Percentiles rank a stretch among this genome's conserved stretches.
Conservation (phyloP, 2,797 vertebrate species). For the Oreochromis grahami region DNA sequence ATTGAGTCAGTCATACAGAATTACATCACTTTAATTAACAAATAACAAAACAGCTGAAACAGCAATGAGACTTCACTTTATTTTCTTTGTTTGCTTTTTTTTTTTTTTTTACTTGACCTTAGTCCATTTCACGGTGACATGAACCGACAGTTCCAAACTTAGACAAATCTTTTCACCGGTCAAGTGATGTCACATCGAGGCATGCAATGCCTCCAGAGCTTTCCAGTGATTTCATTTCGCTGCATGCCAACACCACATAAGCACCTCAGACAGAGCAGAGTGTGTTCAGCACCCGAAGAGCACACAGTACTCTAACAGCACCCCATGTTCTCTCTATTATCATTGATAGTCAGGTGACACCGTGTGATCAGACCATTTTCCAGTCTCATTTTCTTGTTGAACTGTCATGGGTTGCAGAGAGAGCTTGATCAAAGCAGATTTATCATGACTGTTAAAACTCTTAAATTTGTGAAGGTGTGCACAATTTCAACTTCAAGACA, state of each 20-base stretch:
- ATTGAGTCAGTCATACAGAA: neutral
- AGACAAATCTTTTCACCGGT: neutral
- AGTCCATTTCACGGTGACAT: neutral
- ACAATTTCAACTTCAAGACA: neutral
- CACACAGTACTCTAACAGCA: neutral
- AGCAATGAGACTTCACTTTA: neutral
- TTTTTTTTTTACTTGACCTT: neutral
- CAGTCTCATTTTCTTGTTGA: neutral
- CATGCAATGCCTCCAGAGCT: conserved; percentile 24
- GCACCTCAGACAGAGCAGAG: neutral
- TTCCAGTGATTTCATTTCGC: neutral
- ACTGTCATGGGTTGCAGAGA: conserved; percentile 3
- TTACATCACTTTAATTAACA: neutral
- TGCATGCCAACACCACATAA: conserved; percentile 57
- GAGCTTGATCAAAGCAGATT: neutral
- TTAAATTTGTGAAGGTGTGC: neutral
- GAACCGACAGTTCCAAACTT: conserved; percentile 29
- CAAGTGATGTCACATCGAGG: conserved; percentile 42
- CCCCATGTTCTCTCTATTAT: neutral
- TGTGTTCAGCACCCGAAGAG: neutral
- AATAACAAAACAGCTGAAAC: neutral
- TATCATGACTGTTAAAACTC: neutral
- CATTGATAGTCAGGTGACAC: conserved; percentile 38
- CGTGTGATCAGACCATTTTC: conserved; percentile 6
- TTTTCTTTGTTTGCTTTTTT: neutral